Conservation (phyloP, 1,140 invertebrate species). For the Caenorhabditis tropicalis region DNA sequence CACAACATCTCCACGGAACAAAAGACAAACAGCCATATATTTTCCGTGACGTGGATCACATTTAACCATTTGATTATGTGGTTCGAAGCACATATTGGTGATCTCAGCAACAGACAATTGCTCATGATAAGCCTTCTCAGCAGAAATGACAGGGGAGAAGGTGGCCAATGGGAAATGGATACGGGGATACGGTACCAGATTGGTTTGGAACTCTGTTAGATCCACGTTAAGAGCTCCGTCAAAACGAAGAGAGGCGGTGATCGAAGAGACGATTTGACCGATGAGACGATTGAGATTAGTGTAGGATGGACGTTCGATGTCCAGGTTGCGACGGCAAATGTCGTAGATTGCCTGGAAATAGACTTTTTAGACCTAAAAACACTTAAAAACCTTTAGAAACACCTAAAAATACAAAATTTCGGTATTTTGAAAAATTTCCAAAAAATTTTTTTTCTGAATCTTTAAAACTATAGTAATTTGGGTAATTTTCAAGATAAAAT, state of each 20-base stretch:
- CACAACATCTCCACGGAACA: constrained; percentile 79
- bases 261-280: constrained; percentile 83
- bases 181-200: constrained; percentile 79
- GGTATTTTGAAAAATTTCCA: no score
- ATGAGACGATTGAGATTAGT: constrained; percentile 81
- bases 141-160: constrained; percentile 60
- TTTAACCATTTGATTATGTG: constrained; percentile 84
- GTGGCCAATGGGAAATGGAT: constrained; percentile 77
- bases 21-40: constrained; percentile 83
- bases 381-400: no score
- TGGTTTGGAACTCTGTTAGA: constrained; percentile 85
- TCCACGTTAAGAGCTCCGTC: constrained; percentile 86
- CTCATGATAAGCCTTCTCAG: constrained; percentile 75
- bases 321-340: constrained; percentile 51
- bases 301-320: constrained; percentile 78
- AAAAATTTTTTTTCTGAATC: no score
- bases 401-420: no score
- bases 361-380: neutral
- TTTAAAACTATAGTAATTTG: no score
- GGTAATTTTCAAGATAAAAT: no score
- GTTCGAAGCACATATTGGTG: constrained; percentile 78
- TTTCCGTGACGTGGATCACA: constrained; percentile 74
- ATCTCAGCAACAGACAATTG: constrained; percentile 78
- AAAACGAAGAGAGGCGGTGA: constrained; percentile 84
- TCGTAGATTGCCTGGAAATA: constrained; percentile 50